A percentile compares a stretch with the other conserved stretches of the same genome.
phyloP scores from a whole-genome alignment of 2,113 vertebrate species.

The Eupsittula cactorum region DNA sequence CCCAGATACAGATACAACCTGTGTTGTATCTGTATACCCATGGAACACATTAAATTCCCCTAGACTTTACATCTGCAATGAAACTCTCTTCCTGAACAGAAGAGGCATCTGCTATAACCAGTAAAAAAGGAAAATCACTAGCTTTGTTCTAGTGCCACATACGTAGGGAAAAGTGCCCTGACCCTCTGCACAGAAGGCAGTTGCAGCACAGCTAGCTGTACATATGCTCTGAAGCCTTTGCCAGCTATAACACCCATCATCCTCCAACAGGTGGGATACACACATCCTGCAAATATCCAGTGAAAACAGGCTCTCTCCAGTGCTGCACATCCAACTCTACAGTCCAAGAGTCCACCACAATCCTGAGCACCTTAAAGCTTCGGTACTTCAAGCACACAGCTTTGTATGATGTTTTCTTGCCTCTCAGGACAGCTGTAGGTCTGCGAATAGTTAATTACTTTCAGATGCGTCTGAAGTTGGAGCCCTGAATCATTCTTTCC shows the following conservation, averaged over 20 bases:
- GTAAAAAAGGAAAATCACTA: background rate
- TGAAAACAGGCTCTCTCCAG: background rate
- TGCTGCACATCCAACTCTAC: background rate
- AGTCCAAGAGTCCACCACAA: background rate
- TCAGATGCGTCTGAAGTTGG: background rate
- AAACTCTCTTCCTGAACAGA: background rate
- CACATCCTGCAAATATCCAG: background rate
- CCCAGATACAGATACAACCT: background rate
- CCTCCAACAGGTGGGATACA: accelerated
- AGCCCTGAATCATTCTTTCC: background rate
- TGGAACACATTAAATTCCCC: background rate
- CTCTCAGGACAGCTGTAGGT: background rate
- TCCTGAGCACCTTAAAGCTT: background rate
- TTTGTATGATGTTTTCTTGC: background rate
- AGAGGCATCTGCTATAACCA: background rate
- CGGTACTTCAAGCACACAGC: background rate
- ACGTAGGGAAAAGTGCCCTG: background rate
- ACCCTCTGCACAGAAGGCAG: background rate
- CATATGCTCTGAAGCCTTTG: background rate
- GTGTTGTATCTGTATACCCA: background rate
- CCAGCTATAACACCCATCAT: background rate
- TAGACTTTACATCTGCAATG: background rate
- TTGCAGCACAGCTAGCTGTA: background rate
- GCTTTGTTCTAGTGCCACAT: accelerated
- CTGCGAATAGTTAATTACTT: background rate